A percentile compares a stretch with the other conserved stretches of the same genome.
phyloP scores from a whole-genome alignment of 2,797 vertebrate species.

The Pantherophis alleghaniensis region DNA sequence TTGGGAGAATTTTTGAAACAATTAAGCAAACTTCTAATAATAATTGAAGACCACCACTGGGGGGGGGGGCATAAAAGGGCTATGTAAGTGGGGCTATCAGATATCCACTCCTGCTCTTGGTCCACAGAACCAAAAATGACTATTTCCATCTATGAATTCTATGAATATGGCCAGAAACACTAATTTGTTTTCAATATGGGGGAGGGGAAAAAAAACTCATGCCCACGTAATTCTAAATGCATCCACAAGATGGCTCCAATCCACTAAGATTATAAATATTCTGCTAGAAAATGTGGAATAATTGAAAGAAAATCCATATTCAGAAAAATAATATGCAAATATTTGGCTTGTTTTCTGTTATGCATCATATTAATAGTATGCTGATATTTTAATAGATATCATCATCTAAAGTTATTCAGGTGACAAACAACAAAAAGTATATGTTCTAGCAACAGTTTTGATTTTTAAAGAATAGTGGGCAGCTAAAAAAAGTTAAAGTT shows the following conservation, averaged over 20 bases:
- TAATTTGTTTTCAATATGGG: neutral
- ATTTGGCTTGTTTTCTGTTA: neutral
- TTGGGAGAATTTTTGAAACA: neutral
- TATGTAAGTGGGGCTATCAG: neutral
- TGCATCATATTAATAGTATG: neutral
- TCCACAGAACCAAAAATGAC: neutral
- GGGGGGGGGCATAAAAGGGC: neutral
- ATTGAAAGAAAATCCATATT: neutral
- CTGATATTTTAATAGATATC: neutral
- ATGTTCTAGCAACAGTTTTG: neutral
- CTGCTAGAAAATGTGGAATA: neutral
- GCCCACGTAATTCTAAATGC: conserved; percentile 44
- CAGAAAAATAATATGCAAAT: neutral
- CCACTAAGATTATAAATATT: conserved; percentile 49
- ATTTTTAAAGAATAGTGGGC: neutral
- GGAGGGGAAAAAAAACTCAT: neutral
- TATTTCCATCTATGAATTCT: neutral
- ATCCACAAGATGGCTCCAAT: conserved; percentile 75
- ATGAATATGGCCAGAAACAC: neutral
- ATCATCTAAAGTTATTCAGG: conserved; percentile 24
- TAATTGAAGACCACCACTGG: neutral
- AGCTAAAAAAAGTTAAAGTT: neutral
- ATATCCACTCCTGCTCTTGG: neutral
- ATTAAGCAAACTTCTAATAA: neutral
- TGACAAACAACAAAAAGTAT: neutral